These are phyloP conservation scores for Nomada ruficornis DNA, from an alignment of 2,888 invertebrate species.

Conservation along the genomic window DNA sequence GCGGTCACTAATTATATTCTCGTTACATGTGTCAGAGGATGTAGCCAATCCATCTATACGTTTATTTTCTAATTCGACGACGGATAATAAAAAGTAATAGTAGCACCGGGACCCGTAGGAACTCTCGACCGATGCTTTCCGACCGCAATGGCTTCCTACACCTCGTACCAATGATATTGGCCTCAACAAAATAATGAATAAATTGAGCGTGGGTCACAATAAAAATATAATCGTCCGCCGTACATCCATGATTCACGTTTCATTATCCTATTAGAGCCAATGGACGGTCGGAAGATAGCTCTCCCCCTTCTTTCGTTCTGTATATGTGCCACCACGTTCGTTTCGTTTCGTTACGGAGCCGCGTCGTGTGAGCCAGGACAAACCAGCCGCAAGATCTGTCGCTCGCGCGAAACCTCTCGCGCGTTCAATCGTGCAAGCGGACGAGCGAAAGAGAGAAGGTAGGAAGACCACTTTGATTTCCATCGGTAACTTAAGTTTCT, in stretches of 20 bases:
- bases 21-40: conserved; percentile 47
- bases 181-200: conserved; percentile 82
- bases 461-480: conserved; percentile 61
- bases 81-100: conserved; percentile 55
- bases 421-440: conserved; percentile 47
- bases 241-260: conserved; percentile 81
- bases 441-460: conserved; percentile 55
- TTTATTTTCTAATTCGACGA: conserved; percentile 55
- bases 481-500: conserved; percentile 48
- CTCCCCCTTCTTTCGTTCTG: conserved; percentile 63
- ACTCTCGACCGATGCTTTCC: conserved; percentile 66
- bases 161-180: conserved; percentile 80
- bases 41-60: conserved; percentile 47
- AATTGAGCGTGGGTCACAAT: conserved; percentile 80
- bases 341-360: conserved; percentile 62
- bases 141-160: conserved; percentile 73
- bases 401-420: conserved; percentile 52
- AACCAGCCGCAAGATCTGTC: conserved; percentile 57
- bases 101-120: conserved; percentile 51
- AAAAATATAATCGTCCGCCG: conserved; percentile 80
- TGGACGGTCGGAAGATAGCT: conserved; percentile 74
- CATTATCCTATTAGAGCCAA: conserved; percentile 82
- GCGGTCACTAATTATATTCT: conserved; percentile 36
- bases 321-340: conserved; percentile 58
- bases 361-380: conserved; percentile 67